These are phyloP conservation scores for Drosophila falleni DNA, from an alignment of 2,888 invertebrate species.

Conservation along the genomic window DNA sequence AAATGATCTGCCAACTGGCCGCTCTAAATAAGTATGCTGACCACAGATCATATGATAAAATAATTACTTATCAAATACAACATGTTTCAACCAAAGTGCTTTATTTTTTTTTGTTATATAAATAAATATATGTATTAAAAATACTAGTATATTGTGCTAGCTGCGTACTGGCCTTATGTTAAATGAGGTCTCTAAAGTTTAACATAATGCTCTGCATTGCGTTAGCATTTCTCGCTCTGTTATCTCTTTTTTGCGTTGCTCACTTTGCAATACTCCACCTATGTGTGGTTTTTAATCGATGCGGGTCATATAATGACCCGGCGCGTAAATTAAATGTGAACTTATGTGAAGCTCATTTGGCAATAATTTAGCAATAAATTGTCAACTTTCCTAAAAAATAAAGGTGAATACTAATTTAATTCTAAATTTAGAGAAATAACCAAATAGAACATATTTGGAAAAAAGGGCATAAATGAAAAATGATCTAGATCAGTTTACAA, in stretches of 20 bases:
- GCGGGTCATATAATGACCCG: too few relatives aligned
- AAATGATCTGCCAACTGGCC: constrained; percentile 11
- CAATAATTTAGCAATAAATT: too few relatives aligned
- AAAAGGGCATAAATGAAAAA: too few relatives aligned
- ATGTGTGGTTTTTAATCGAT: too few relatives aligned
- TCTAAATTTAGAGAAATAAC: too few relatives aligned
- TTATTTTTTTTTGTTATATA: background rate
- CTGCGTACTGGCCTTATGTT: constrained; percentile 1
- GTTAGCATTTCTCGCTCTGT: background rate
- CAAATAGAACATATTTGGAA: too few relatives aligned
- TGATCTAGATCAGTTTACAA: too few relatives aligned
- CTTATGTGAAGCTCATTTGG: too few relatives aligned
- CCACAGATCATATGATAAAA: background rate
- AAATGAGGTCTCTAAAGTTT: background rate
- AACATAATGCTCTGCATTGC: background rate
- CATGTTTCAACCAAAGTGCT: background rate
- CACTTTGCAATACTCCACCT: background rate
- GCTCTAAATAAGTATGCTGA: constrained; percentile 28
- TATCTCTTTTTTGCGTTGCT: constrained; percentile 1
- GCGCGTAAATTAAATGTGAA: too few relatives aligned
- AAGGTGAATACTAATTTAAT: background rate
- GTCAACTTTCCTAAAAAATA: too few relatives aligned
- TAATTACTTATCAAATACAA: background rate
- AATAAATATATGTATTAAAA: background rate
- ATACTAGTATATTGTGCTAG: too few relatives aligned